Percentiles rank a stretch among this genome's conserved stretches.
These are phyloP conservation scores for Berghia stephanieae DNA, from an alignment of 1,140 invertebrate genomes.

Conservation along the genomic window DNA sequence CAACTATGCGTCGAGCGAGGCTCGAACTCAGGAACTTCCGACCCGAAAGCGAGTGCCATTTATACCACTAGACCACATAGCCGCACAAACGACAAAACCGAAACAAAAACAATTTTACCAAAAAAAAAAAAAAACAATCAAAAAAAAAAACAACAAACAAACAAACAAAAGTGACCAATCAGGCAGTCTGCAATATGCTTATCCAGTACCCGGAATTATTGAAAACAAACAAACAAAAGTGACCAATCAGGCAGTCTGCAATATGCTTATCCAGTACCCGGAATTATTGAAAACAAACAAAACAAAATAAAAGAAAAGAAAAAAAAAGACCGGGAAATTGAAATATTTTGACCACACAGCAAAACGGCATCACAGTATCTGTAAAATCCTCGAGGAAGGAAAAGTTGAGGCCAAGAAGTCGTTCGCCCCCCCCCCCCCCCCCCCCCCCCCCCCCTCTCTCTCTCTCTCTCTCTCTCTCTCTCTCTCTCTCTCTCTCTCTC, in stretches of 20 bases:
- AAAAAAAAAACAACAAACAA: too few species aligned
- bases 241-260: not conserved
- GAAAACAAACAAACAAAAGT: not conserved
- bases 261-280: not conserved
- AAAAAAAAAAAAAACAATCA: too few species aligned
- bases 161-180: not conserved
- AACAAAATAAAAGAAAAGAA: not conserved
- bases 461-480: constrained; percentile 13
- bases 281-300: not conserved
- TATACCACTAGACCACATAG: too few species aligned
- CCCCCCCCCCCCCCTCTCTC: not conserved
- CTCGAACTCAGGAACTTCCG: too few species aligned
- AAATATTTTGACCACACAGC: not conserved
- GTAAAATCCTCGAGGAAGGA: not conserved
- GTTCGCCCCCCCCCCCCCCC: not conserved
- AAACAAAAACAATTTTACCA: too few species aligned
- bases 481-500: not conserved
- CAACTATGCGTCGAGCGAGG: too few species aligned
- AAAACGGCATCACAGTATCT: not conserved
- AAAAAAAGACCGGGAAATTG: not conserved
- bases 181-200: not conserved
- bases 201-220: not conserved
- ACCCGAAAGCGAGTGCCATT: too few species aligned
- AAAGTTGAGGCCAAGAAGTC: not conserved
- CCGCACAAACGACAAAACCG: too few species aligned